These are phyloP conservation scores for Camptogramma bilineatum DNA, from an alignment of 2,888 invertebrate genomes.

Conservation along the genomic window DNA sequence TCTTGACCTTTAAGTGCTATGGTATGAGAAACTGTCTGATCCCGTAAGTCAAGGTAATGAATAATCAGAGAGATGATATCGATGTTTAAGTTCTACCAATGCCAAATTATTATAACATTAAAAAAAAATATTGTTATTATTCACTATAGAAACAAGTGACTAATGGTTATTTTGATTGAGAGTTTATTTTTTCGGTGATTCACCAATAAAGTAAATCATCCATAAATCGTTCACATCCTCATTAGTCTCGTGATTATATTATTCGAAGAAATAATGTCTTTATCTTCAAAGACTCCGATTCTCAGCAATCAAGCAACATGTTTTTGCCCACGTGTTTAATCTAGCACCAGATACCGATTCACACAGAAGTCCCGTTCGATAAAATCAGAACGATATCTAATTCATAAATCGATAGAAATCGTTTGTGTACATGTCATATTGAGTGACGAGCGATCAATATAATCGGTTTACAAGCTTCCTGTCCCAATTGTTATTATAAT, in stretches of 20 bases:
- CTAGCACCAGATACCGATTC: slow-evolving; percentile 36
- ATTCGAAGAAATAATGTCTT: slow-evolving; percentile 31
- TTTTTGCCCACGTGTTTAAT: slow-evolving; percentile 37
- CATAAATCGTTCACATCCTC: slow-evolving; percentile 5
- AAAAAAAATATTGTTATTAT: slow-evolving; percentile 3
- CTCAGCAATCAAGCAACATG: slow-evolving; percentile 20
- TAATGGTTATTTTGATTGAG: background rate
- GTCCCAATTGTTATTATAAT: slow-evolving; percentile 78
- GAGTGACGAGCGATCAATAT: slow-evolving; percentile 77
- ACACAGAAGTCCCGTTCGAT: slow-evolving; percentile 51
- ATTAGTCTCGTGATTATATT: slow-evolving; percentile 20
- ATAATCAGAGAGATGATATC: slow-evolving; percentile 30
- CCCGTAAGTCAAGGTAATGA: slow-evolving; percentile 28
- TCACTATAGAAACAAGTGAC: background rate
- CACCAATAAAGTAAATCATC: slow-evolving; percentile 5
- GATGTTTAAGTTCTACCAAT: slow-evolving; percentile 1
- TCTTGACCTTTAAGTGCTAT: slow-evolving; percentile 47
- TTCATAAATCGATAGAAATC: slow-evolving; percentile 72
- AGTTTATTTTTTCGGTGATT: slow-evolving; percentile 8
- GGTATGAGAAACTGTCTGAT: slow-evolving; percentile 45
- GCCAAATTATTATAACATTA: slow-evolving; percentile 8
- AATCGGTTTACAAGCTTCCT: slow-evolving; percentile 82
- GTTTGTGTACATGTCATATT: slow-evolving; percentile 74
- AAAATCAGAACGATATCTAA: slow-evolving; percentile 73
- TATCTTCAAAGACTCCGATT: slow-evolving; percentile 25